Conservation (phyloP, 2,888 invertebrate genomes). For the Hesperia comma region DNA sequence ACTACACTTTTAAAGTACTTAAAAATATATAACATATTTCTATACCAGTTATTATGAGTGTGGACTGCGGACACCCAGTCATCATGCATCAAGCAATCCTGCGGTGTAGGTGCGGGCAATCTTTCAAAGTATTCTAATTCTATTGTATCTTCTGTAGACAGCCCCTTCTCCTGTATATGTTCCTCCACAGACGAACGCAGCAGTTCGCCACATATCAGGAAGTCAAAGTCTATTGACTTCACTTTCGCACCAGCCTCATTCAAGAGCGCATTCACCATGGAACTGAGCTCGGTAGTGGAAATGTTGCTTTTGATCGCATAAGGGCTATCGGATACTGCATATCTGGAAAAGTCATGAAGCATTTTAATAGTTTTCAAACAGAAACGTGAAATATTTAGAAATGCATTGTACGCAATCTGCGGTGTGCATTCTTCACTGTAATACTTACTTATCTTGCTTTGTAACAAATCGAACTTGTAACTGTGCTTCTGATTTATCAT, state of each 20-base stretch:
- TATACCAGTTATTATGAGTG: constrained; percentile 87
- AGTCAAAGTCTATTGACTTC: constrained; percentile 91
- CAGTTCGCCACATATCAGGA: constrained; percentile 93
- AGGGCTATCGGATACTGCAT: constrained; percentile 93
- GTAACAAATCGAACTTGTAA: constrained; percentile 91
- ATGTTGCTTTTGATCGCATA: constrained; percentile 91
- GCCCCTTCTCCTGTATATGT: constrained; percentile 89
- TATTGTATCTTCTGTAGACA: constrained; percentile 92
- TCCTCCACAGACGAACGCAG: constrained; percentile 88
- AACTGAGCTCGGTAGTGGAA: constrained; percentile 88
- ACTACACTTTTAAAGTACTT: neutral
- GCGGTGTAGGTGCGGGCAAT: constrained; percentile 95
- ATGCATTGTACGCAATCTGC: neutral
- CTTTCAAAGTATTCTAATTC: constrained; percentile 96
- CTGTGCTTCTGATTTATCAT: constrained; percentile 80
- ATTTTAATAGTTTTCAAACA: too few relatives aligned
- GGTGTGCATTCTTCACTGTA: neutral
- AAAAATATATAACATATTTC: neutral
- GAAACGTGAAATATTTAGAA: too few relatives aligned
- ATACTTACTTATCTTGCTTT: constrained; percentile 91
- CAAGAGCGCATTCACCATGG: constrained; percentile 90
- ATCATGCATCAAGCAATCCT: constrained; percentile 96
- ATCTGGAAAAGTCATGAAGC: constrained; percentile 78
- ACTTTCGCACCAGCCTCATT: constrained; percentile 78
- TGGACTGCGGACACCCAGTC: constrained; percentile 98